Base-by-base conservation (phyloP, 1,140 invertebrate species). In the Gryon sp. region DNA sequence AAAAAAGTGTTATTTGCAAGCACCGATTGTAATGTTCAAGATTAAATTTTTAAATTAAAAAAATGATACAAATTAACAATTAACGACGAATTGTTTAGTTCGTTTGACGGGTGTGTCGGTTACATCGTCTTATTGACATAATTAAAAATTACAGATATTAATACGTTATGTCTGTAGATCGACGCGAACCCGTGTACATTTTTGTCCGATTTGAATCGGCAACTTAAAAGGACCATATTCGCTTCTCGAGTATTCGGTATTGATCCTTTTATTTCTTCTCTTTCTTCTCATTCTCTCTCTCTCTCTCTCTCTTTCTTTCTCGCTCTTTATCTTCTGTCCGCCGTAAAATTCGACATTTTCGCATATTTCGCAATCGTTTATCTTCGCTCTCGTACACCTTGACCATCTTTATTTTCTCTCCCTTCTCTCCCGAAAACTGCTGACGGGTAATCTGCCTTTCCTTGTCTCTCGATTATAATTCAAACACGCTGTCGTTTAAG, bases 401-500 rank as follows among this genome's bases (percentile, higher is more conserved):
- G 43, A 43, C 53, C 53, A n/a, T 74, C 40, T 40, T 68, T 80
- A 77, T 59, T 72, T 76, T 69, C 28, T 43, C 22, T 82, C 80
- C 74, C 77, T 82, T 78, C 81, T 84, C 82, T 81, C 80, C 80
- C 81, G 79, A 79, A 83, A 83, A 79, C 79, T 74, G 79, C 86
- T 83, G 83, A 81, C 84, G 80, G 79, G 80, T 50, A 72, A 72
- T 72, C 60, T 55, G 65, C 55, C n/a, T 48, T 48, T 57, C 43
- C 53, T 70, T 66, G 52, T 9, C 55, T 46, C 12, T 28, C 15
- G 7, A 22, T 26, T 20, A 43, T 46, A 69, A 40, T 9, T 50
- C 15, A 22, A 57, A 68, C 41, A 66, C 36, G 22, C 7, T 11
- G 18, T 48, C 16, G 38, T 12, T n/a, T 15, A 18, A 18, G 14